A percentile compares a stretch with the other conserved stretches of the same genome.
Conservation (phyloP, 2,797 vertebrate genomes). For the Austrolebias charrua region DNA sequence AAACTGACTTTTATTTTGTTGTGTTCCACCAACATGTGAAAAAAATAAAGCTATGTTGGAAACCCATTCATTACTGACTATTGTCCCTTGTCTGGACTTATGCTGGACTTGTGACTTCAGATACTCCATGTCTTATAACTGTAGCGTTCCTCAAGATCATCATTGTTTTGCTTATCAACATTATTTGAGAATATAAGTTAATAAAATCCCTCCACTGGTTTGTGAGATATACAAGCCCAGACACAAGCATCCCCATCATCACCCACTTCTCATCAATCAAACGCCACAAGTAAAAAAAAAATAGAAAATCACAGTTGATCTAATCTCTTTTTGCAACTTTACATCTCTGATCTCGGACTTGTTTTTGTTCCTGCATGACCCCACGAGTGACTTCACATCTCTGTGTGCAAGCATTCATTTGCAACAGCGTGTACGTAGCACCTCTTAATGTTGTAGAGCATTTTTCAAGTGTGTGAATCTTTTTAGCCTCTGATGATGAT, state of each 20-base stretch:
- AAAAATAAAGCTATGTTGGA: no score
- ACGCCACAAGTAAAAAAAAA: no score
- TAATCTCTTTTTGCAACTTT: background rate
- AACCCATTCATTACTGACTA: no score
- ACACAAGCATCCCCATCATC: no score
- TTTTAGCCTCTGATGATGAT: constrained; percentile 45
- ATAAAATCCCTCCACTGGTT: no score
- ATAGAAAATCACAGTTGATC: background rate
- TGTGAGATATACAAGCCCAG: no score
- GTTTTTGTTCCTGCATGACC: constrained; percentile 1
- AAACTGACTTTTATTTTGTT: no score
- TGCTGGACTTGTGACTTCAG: background rate
- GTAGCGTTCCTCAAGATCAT: background rate
- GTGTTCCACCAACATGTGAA: no score
- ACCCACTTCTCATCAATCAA: no score
- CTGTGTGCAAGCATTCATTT: constrained; percentile 15
- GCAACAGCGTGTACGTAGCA: background rate
- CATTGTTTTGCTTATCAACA: background rate
- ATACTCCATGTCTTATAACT: background rate
- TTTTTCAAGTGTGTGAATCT: constrained; percentile 14
- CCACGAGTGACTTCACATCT: background rate
- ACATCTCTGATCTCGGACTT: constrained; percentile 13
- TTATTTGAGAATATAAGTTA: background rate
- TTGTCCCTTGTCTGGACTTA: no score
- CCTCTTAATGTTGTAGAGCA: constrained; percentile 9